phyloP scores from a whole-genome alignment of 2,113 vertebrate species.

The Merops nubicus region DNA sequence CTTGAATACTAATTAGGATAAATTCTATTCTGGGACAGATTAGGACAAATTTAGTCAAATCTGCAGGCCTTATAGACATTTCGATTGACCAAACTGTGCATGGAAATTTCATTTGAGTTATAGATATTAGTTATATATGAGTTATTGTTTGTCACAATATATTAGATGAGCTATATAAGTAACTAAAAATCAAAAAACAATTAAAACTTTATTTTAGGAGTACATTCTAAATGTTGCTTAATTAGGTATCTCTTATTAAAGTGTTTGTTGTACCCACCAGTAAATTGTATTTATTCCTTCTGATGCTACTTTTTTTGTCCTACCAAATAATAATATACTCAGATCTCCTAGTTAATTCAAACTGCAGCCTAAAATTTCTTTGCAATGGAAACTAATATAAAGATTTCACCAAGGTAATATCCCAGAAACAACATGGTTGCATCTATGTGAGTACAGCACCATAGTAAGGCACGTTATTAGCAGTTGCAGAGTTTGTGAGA shows the following conservation, averaged over 20 bases:
- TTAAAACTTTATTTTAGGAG: not conserved
- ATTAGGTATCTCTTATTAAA: not conserved
- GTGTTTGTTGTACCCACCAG: not conserved
- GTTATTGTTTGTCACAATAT: no score
- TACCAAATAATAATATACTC: not conserved
- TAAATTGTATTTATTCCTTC: not conserved
- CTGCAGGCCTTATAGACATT: not conserved
- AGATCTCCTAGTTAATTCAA: not conserved
- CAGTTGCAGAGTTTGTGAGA: not conserved
- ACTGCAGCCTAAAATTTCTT: not conserved
- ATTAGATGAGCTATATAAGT: fast-evolving
- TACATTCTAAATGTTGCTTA: not conserved
- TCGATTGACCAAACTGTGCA: not conserved
- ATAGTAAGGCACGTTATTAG: not conserved
- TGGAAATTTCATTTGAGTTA: not conserved
- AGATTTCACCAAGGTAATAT: not conserved
- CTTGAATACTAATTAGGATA: not conserved
- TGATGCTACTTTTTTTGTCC: not conserved
- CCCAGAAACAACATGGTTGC: not conserved
- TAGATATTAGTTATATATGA: no score
- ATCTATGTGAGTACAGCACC: not conserved
- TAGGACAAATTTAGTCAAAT: not conserved
- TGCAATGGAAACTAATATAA: not conserved
- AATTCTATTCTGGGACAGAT: not conserved
- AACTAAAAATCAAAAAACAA: not conserved